These are phyloP conservation scores for Sycophila sp. DNA, from an alignment of 1,140 invertebrate genomes.

Conservation along the genomic window DNA sequence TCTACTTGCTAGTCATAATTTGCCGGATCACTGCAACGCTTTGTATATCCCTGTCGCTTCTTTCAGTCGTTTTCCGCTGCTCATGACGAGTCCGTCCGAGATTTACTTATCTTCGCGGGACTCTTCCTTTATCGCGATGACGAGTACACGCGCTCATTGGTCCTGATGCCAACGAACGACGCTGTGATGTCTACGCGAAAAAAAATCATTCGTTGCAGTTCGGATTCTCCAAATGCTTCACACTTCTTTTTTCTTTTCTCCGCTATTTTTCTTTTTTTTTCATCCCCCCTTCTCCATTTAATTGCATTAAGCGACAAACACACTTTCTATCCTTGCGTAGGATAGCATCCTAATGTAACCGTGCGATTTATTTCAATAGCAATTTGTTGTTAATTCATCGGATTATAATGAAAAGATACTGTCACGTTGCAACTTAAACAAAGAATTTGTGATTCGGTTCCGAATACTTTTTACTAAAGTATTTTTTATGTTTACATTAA, in stretches of 20 bases:
- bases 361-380: neutral
- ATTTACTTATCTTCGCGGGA: neutral
- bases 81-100: neutral
- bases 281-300: neutral
- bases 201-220: neutral
- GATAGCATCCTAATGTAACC: neutral
- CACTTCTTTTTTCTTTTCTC: slow-evolving; percentile 12
- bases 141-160: slow-evolving; percentile 17
- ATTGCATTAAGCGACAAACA: too few species aligned
- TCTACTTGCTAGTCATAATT: slow-evolving; percentile 38
- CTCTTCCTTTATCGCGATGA: neutral
- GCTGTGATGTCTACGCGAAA: neutral
- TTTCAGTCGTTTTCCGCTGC: neutral
- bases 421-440: slow-evolving; percentile 12
- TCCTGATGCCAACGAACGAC: neutral
- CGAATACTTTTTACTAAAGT: neutral
- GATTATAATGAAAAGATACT: too few species aligned
- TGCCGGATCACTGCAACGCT: slow-evolving; percentile 24
- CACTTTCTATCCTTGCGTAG: neutral
- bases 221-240: slow-evolving; percentile 6
- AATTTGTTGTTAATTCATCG: neutral
- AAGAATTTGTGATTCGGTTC: slow-evolving; percentile 22
- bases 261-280: neutral
- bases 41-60: slow-evolving; percentile 24
- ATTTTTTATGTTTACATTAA: neutral